Conservation (phyloP, 2,113 vertebrate genomes). For the Pseudorectes ferrugineus region DNA sequence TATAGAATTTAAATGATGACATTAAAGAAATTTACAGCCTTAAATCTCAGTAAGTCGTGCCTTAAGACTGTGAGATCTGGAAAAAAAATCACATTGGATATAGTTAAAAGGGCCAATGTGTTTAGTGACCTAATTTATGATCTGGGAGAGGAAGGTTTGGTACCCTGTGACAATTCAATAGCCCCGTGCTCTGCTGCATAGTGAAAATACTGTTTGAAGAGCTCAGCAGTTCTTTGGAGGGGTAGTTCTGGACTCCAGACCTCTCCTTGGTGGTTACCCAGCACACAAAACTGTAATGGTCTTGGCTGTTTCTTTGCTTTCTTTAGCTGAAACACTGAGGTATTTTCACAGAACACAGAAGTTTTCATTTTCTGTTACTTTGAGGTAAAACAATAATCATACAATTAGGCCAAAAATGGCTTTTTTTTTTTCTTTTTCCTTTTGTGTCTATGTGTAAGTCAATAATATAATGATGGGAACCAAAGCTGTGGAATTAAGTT, state of each 20-base stretch:
- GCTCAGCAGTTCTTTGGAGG: not conserved
- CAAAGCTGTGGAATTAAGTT: not conserved
- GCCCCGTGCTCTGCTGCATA: not conserved
- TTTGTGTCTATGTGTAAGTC: not conserved
- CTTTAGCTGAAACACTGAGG: not conserved
- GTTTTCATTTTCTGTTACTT: not conserved
- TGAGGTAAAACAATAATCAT: not conserved
- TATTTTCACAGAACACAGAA: not conserved
- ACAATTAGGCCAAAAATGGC: not conserved
- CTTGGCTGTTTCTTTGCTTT: not conserved
- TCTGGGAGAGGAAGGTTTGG: not conserved
- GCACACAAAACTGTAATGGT: not conserved
- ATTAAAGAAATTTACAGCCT: slow-evolving; percentile 16
- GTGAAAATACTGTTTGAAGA: not conserved
- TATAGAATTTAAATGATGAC: slow-evolving; percentile 5
- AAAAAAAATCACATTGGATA: not conserved
- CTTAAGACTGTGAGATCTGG: slow-evolving; percentile 2
- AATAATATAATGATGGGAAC: not conserved
- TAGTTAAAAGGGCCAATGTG: not conserved
- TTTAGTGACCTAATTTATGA: not conserved
- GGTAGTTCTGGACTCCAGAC: not conserved
- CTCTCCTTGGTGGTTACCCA: not conserved
- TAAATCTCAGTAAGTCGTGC: not conserved
- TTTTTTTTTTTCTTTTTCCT: not conserved
- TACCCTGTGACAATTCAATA: not conserved